Conservation (phyloP, 2,113 vertebrate species). For the Sciurus niger region DNA sequence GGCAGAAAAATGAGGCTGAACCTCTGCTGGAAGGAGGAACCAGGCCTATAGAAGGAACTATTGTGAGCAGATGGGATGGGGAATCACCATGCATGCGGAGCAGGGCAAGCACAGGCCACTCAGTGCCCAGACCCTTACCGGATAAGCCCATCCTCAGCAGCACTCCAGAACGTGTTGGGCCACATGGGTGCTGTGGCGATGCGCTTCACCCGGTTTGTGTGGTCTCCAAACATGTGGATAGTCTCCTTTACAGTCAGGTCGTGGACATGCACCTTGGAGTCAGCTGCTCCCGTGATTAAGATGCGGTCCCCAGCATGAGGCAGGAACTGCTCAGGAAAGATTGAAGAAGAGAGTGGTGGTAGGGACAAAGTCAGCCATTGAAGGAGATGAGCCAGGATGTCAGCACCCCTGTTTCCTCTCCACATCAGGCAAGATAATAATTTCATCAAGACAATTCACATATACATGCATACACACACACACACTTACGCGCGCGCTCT, state of each 20-base stretch:
- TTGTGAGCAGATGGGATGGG: background rate
- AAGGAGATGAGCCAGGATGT: background rate
- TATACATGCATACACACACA: no score
- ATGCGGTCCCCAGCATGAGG: constrained; percentile 97
- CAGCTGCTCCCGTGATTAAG: constrained; percentile 96
- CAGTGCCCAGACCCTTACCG: constrained; percentile 87
- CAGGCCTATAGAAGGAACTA: background rate
- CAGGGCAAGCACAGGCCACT: background rate
- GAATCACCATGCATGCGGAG: background rate
- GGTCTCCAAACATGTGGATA: constrained; percentile 99
- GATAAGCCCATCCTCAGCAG: constrained; percentile 97
- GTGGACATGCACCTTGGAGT: constrained; percentile 99
- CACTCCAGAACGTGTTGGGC: constrained; percentile 99
- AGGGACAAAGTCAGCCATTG: background rate
- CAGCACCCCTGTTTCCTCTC: background rate
- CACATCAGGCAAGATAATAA: constrained; percentile 16
- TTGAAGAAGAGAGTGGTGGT: constrained; percentile 20
- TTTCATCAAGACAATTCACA: background rate
- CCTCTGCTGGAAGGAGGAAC: background rate
- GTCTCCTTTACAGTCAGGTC: constrained; percentile 98
- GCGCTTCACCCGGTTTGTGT: constrained; percentile 98
- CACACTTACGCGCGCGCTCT: no score
- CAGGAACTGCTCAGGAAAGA: constrained; percentile 92
- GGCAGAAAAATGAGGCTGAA: background rate
- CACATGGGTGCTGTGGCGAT: constrained; percentile 99